Percentiles rank a stretch among this genome's conserved stretches.
phyloP scores from a whole-genome alignment of 2,113 vertebrate genomes.

The Leuciscus idus region DNA sequence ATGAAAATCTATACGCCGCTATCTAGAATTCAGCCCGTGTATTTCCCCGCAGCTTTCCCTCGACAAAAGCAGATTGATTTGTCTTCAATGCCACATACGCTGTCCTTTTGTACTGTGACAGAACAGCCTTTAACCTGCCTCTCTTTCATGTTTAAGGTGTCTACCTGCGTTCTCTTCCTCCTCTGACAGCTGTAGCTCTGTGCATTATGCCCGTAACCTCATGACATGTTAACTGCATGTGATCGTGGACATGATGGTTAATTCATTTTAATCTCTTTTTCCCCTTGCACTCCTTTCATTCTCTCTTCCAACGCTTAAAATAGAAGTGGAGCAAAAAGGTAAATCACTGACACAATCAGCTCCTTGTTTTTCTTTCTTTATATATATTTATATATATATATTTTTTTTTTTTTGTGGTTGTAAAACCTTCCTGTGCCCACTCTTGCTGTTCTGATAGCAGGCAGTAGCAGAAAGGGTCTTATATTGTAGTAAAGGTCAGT shows the following conservation, averaged over 20 bases:
- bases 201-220: conserved; percentile 83
- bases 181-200: conserved; percentile 83
- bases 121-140: conserved; percentile 69
- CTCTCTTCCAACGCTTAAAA: conserved; percentile 99
- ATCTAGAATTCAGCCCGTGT: background rate
- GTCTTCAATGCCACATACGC: conserved; percentile 25
- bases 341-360: conserved; percentile 97
- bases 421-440: conserved; percentile 87
- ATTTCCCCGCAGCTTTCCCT: conserved; percentile 17
- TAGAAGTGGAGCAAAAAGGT: conserved; percentile 99
- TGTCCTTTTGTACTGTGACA: conserved; percentile 52
- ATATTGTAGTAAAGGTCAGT: conserved; percentile 68
- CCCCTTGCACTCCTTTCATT: conserved; percentile 94
- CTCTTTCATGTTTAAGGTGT: conserved; percentile 42
- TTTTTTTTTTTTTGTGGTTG: conserved; percentile 59
- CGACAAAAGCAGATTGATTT: conserved; percentile 27
- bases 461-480: conserved; percentile 69
- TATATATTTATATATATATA: conserved; percentile 1
- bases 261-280: conserved; percentile 99
- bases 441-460: conserved; percentile 85
- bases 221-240: conserved; percentile 91
- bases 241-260: conserved; percentile 91
- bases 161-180: conserved; percentile 69
- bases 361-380: conserved; percentile 83
- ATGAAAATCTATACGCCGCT: conserved; percentile 23